Percentiles rank a stretch among this genome's conserved stretches.
phyloP scores from a whole-genome alignment of 2,113 vertebrate genomes.

The Myotis lucifugus region DNA sequence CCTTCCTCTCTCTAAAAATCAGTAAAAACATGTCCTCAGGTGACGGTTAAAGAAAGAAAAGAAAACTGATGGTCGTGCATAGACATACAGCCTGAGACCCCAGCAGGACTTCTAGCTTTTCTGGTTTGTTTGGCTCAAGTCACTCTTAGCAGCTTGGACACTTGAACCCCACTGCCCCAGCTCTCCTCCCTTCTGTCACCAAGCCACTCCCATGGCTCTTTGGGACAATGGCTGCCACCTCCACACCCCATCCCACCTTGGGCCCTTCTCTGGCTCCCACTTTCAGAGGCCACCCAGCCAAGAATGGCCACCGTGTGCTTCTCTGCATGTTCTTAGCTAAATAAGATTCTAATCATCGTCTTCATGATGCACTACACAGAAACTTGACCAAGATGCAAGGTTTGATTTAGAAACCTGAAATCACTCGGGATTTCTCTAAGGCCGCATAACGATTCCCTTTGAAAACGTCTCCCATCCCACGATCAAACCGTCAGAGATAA shows the following conservation, averaged over 20 bases:
- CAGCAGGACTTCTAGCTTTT: background rate
- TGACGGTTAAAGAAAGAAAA: background rate
- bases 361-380: background rate
- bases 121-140: background rate
- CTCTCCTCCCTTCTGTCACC: background rate
- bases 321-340: background rate
- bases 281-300: background rate
- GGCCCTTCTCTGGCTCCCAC: background rate
- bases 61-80: background rate
- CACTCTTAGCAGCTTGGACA: background rate
- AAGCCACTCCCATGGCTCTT: background rate
- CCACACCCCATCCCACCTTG: background rate
- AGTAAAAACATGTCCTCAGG: background rate
- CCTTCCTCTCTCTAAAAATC: background rate
- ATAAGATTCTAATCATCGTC: background rate
- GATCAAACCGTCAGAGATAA: background rate
- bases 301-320: background rate
- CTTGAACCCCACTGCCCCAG: background rate
- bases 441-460: background rate
- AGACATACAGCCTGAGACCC: background rate
- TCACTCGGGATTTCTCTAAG: background rate
- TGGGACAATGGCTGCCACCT: background rate
- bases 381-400: background rate
- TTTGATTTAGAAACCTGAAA: slow-evolving; percentile 24
- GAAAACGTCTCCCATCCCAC: background rate